Evolutionary conservation across 2,797 vertebrate species (phyloP), one percentile per base, ranked within the genome.

Genomic region (Chaetophractus vellerosus): DNA sequence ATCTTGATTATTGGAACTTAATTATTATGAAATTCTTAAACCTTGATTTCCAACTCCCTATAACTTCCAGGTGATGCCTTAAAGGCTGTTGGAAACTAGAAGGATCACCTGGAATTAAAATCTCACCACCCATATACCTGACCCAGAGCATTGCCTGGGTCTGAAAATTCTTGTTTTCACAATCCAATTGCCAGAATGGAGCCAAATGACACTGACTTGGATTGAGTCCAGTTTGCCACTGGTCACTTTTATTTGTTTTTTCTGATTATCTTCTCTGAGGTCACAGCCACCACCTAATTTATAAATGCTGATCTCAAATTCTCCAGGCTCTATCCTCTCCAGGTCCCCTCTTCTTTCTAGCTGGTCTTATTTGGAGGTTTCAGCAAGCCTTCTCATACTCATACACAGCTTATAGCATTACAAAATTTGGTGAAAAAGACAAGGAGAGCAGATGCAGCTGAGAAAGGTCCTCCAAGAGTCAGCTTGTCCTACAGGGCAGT

Each of bases 11-110:
- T 82, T 79, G 61, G 72, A 36, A 50, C 15, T 83, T 78, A 74
- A 55, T 81, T 90, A 89, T 48, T 90, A 64, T 82, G 74, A 75
- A 68, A 75, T 75, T 55, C 10, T 89, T 1, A 93, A 96, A 78
- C 57, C 24, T 38, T 26, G 1, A 57, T 71, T 93, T 4, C 24
- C 1, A 50, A 16, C 38, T 50, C 7, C 9, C 3, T 5, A 14
- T 14, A 52, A 12, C 6, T 23, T 12, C 41, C 45, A 87, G 24
- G 45, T 33, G 5, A 61, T 41, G 36, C 6, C 12, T 55, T 36
- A 14, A 75, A 81, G 26, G n/a, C 26, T 81, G 0, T 69, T 79
- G 52, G 82, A 81, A 94, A 61, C 31, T 41, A 14, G 57, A 57
- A 33, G 23, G 8, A 55, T 76, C n/a, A 28, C 14, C 63, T 80